Conservation (phyloP, 2,113 vertebrate genomes). For the Ursus arctos region DNA sequence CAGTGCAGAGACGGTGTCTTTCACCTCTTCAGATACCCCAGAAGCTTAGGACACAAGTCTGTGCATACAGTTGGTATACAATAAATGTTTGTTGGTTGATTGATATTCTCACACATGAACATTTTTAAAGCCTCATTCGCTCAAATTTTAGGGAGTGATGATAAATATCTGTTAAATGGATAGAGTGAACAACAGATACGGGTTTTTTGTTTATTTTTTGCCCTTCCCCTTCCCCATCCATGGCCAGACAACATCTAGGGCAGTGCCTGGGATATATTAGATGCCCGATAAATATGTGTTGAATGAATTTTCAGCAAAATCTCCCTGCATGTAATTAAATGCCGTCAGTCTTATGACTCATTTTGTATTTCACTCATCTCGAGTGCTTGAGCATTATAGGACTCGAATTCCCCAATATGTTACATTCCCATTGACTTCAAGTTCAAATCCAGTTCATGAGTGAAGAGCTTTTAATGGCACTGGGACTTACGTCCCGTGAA, state of each 20-base stretch:
- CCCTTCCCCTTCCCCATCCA: neutral
- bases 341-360: neutral
- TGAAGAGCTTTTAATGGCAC: conserved; percentile 12
- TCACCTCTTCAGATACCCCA: neutral
- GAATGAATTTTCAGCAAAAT: conserved; percentile 39
- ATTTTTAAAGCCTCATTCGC: conserved; percentile 17
- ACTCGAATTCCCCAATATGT: neutral
- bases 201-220: neutral
- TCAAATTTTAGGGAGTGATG: neutral
- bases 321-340: conserved; percentile 1
- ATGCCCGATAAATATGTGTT: neutral
- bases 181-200: neutral
- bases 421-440: conserved; percentile 8
- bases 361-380: conserved; percentile 12
- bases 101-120: neutral
- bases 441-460: conserved; percentile 47
- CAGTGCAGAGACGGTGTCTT: neutral
- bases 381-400: conserved; percentile 12
- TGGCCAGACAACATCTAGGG: neutral
- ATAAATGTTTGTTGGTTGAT: conserved; percentile 9
- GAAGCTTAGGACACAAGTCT: neutral
- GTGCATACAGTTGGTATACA: neutral
- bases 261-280: neutral
- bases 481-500: neutral
- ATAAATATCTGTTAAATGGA: conserved; percentile 34